phyloP scores from a whole-genome alignment of 2,113 vertebrate species.

The Microtus pennsylvanicus region DNA sequence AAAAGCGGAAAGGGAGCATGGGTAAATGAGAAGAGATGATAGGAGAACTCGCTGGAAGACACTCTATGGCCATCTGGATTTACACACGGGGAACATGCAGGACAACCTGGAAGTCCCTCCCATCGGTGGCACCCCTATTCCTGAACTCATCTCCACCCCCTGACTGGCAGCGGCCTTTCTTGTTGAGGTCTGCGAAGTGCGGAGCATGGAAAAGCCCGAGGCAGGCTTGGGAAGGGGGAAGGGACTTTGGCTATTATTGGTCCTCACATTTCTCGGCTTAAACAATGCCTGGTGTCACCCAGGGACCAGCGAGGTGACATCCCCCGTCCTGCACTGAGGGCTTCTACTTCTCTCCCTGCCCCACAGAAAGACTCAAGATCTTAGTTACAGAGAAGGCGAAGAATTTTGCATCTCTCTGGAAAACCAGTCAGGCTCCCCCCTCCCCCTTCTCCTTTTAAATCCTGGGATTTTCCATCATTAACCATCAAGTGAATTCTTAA shows the following conservation, averaged over 20 bases:
- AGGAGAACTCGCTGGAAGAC: neutral
- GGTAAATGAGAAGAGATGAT: neutral
- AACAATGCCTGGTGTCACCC: slow-evolving; percentile 57
- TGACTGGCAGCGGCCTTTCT: slow-evolving; percentile 25
- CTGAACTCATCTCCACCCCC: neutral
- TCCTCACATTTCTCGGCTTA: slow-evolving; percentile 47
- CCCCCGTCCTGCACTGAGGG: slow-evolving; percentile 51
- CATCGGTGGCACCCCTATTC: neutral
- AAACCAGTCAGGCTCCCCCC: slow-evolving; percentile 45
- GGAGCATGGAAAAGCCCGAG: slow-evolving; percentile 41
- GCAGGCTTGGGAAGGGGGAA: neutral
- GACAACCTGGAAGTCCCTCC: neutral
- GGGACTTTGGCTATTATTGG: slow-evolving; percentile 10
- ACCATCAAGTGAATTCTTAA: slow-evolving; percentile 75
- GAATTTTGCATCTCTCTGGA: slow-evolving; percentile 70
- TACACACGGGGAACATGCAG: neutral
- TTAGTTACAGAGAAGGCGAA: slow-evolving; percentile 72
- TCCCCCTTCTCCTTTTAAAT: slow-evolving; percentile 62
- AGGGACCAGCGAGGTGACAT: slow-evolving; percentile 54
- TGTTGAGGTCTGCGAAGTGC: slow-evolving; percentile 31
- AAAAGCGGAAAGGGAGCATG: neutral
- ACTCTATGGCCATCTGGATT: neutral
- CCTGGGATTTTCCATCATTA: slow-evolving; percentile 80
- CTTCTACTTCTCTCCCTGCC: slow-evolving; percentile 30
- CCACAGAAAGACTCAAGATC: neutral